Percentiles rank a stretch among this genome's conserved stretches.
Conservation (phyloP, 2,113 vertebrate genomes). For the Lagopus muta region DNA sequence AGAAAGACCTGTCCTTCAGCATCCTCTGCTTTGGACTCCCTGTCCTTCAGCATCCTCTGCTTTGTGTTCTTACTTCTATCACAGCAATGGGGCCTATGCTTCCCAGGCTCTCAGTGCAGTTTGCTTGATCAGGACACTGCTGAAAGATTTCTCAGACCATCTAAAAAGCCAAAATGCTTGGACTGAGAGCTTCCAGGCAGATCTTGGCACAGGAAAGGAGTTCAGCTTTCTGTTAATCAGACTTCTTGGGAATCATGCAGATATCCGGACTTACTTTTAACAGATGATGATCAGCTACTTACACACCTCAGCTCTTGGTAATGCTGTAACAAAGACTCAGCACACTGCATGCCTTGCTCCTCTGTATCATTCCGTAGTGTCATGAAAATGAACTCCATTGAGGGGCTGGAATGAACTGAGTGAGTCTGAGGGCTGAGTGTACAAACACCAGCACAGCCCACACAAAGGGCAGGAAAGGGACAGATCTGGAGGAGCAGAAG, state of each 20-base stretch:
- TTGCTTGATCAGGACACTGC: neutral
- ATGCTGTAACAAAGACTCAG: neutral
- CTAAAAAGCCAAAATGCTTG: neutral
- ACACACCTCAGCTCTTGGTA: neutral
- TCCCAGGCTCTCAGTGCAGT: neutral
- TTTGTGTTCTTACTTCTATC: neutral
- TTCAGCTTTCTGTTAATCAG: neutral
- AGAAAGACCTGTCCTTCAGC: neutral
- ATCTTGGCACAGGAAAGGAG: neutral
- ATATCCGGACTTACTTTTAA: neutral
- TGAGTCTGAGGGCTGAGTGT: neutral
- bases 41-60: no score
- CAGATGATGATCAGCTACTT: neutral
- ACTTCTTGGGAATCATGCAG: neutral
- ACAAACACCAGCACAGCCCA: neutral
- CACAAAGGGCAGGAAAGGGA: neutral
- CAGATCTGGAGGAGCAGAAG: neutral
- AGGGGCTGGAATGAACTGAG: neutral
- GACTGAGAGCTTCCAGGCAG: neutral
- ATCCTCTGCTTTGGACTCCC: neutral
- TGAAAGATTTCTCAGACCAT: neutral
- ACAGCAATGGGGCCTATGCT: neutral
- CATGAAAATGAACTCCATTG: neutral
- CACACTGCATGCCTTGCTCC: neutral
- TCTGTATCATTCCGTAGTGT: no score